A percentile compares a stretch with the other conserved stretches of the same genome.
Conservation (phyloP, 2,113 vertebrate species). For the Gopherus flavomarginatus region DNA sequence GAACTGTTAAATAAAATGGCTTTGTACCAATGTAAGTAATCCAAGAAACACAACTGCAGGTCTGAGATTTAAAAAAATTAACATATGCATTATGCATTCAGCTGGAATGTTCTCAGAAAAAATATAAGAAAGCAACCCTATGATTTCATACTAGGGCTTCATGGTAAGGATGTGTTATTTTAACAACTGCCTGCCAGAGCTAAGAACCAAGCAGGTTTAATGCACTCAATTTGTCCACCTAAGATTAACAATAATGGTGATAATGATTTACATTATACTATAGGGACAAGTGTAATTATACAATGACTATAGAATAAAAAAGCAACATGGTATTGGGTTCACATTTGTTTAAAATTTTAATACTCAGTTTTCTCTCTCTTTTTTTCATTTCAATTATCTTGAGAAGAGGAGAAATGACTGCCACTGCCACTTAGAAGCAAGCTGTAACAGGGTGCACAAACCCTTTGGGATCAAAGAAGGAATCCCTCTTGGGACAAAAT, state of each 20-base stretch:
- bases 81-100: background rate
- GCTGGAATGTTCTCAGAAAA: background rate
- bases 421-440: background rate
- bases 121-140: background rate
- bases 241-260: conserved; percentile 43
- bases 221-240: conserved; percentile 26
- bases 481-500: background rate
- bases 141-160: background rate
- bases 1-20: background rate
- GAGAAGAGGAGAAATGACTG: background rate
- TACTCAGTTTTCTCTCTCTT: background rate
- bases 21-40: background rate
- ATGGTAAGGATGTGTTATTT: background rate
- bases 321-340: conserved; percentile 1
- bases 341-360: conserved; percentile 18
- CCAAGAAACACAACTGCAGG: background rate
- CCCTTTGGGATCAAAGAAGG: background rate
- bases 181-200: conserved; percentile 8
- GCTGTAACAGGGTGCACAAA: background rate
- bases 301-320: conserved; percentile 14
- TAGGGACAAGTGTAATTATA: background rate
- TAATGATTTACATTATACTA: conserved; percentile 32
- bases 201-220: conserved; percentile 28
- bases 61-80: background rate
- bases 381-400: background rate